Base-by-base conservation (phyloP, 2,888 invertebrate genomes). In the Amiota mariae region DNA sequence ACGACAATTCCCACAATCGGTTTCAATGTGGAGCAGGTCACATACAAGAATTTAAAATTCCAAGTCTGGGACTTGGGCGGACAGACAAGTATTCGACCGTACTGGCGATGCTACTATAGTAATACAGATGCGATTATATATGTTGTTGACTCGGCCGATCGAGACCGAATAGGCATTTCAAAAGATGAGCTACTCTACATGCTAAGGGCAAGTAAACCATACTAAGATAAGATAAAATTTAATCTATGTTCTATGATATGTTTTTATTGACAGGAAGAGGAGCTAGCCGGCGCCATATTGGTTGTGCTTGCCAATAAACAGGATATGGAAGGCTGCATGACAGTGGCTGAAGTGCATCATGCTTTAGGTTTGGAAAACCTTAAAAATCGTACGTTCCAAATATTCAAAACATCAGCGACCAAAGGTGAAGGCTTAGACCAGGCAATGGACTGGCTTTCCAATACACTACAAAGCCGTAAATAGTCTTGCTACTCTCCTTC, bases 91-190 rank as follows among this genome's bases (percentile, higher is more conserved):
- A 99, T 99, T 91, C 94, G 98, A 91, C 99, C 99, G 0, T 99
- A 99, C 90, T 99, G 99, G 99, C 93, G 99, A 90, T 99, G 99
- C 93, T 99, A 99, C 91, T 99, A 98, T 90, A 98, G 98, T 82
- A 99, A 99, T 91, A 99, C 99, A 88, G 99, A 99, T 92, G 99
- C 99, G 88, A 98, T 99, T 86, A 99, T 99, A 87, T 99, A 99
- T 91, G 99, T 99, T 72, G 98, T 99, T 70, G 99, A 99, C 91
- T 99, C 98, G 67, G 98, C 98, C 73, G 99, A 99, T 91, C 94
- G 96, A 90, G 99, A 99, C 91, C 92, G 99, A 91, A 98, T 99
- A 93, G 98, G 98, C 84, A 98, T 99, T 91, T 98, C 98, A 79
- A 99, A 98, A 93, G 98, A 99, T 91, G 99, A 99, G 91, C 92